Evolutionary conservation across 2,888 invertebrate species (phyloP).

Genomic region (Hyposoter didymator): DNA sequence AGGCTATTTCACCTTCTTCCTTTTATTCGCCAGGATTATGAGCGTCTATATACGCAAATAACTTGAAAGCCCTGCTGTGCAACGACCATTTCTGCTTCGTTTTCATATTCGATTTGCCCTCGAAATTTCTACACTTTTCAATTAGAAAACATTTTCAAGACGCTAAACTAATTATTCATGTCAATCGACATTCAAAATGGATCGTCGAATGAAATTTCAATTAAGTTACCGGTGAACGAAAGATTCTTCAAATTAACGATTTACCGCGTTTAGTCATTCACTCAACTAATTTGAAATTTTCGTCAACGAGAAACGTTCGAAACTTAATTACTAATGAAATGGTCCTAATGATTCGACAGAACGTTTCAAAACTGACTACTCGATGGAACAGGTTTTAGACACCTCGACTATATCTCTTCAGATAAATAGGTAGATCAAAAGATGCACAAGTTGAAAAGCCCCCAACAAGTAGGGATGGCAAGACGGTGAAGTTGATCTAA

Average conservation of each 20-base stretch:
- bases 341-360: background rate
- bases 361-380: background rate
- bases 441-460: background rate
- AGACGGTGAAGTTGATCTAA: slow-evolving; percentile 31
- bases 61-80: background rate
- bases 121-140: background rate
- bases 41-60: background rate
- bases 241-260: background rate
- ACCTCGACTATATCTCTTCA: background rate
- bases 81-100: background rate
- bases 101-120: background rate
- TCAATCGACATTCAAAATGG: background rate
- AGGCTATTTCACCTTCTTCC: slow-evolving; percentile 13
- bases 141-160: background rate
- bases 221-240: background rate
- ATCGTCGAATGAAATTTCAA: background rate
- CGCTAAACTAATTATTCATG: background rate
- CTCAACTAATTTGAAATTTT: background rate
- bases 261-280: background rate
- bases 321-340: background rate
- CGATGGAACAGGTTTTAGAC: background rate
- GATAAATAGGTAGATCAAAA: background rate
- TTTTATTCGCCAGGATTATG: slow-evolving; percentile 23
- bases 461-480: background rate
- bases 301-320: background rate